These are phyloP conservation scores for Lymantria monacha DNA, from an alignment of 2,888 invertebrate genomes.

Conservation along the genomic window DNA sequence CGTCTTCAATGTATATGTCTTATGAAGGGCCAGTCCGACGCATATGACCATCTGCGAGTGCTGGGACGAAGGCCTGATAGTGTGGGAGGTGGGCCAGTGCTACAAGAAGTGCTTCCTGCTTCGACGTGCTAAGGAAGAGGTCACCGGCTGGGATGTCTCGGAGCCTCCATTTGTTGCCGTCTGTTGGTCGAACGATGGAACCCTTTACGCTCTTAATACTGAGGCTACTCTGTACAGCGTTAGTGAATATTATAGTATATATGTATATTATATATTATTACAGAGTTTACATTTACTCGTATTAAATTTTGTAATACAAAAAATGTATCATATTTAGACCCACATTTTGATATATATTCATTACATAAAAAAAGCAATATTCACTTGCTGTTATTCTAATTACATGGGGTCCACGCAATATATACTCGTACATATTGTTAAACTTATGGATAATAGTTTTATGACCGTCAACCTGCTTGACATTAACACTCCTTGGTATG, in stretches of 20 bases:
- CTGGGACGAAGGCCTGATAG: constrained; percentile 65
- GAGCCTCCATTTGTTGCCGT: constrained; percentile 52
- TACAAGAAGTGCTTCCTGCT: constrained; percentile 62
- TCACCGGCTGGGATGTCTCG: constrained; percentile 52
- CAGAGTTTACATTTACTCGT: no score
- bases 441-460: no score
- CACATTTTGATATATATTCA: no score
- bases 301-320: no score
- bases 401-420: no score
- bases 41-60: constrained; percentile 67
- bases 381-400: no score
- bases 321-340: no score
- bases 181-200: constrained; percentile 67
- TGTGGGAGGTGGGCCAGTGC: constrained; percentile 76
- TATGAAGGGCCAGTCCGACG: constrained; percentile 59
- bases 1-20: not conserved
- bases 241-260: constrained; percentile 28
- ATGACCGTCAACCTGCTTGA: no score
- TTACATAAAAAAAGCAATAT: no score
- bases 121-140: constrained; percentile 52
- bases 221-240: constrained; percentile 61
- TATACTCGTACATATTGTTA: no score
- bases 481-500: no score
- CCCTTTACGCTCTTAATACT: constrained; percentile 63
- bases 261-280: not conserved